Percentiles rank a stretch among this genome's conserved stretches.
Conservation (phyloP, 2,888 invertebrate genomes). For the Polydrusus pterygomalis region DNA sequence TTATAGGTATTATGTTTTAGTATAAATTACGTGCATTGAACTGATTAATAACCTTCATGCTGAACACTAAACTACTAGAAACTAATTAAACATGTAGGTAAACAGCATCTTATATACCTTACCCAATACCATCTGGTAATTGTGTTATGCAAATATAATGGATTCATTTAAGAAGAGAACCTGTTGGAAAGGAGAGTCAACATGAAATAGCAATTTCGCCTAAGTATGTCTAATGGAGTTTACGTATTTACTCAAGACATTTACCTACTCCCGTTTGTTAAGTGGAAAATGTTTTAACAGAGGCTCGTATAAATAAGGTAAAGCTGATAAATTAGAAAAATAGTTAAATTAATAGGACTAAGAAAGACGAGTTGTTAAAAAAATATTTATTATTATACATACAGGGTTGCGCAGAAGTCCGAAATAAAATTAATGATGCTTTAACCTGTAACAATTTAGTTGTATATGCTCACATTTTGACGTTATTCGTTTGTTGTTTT, state of each 20-base stretch:
- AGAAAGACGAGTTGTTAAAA: too few relatives aligned
- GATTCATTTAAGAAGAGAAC: not conserved
- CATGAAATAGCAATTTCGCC: constrained; percentile 5
- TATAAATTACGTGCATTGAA: too few relatives aligned
- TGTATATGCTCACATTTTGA: too few relatives aligned
- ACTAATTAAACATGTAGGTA: too few relatives aligned
- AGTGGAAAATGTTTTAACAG: constrained; percentile 4
- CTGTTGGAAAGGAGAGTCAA: constrained; percentile 6
- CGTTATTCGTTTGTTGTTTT: too few relatives aligned
- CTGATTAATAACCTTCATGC: too few relatives aligned
- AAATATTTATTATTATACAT: too few relatives aligned
- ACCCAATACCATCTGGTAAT: not conserved
- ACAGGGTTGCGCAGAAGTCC: too few relatives aligned
- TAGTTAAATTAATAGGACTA: not conserved
- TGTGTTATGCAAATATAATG: constrained; percentile 6
- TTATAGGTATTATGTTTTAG: too few relatives aligned
- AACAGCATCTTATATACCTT: not conserved
- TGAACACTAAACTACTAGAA: too few relatives aligned
- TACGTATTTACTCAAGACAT: not conserved
- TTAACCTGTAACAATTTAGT: too few relatives aligned
- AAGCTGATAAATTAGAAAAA: not conserved
- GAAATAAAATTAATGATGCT: too few relatives aligned
- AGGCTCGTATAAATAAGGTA: not conserved
- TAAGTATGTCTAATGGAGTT: constrained; percentile 3
- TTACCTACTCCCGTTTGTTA: not conserved